Percentiles rank a stretch among this genome's conserved stretches.
phyloP scores from a whole-genome alignment of 2,888 invertebrate species.

The Nymphalis c-album region DNA sequence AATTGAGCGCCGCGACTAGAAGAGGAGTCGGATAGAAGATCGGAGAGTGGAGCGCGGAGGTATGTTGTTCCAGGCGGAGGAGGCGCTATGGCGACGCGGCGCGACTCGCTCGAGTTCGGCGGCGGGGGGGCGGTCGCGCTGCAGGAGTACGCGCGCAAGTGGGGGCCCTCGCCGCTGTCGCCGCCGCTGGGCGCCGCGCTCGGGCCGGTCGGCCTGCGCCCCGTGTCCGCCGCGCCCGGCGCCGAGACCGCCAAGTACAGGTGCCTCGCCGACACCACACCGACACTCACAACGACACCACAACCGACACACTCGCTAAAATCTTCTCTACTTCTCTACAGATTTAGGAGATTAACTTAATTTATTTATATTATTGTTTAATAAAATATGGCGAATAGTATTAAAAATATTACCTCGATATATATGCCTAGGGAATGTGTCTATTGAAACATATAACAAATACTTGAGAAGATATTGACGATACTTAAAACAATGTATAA shows the following conservation, averaged over 20 bases:
- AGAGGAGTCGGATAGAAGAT: slow-evolving; percentile 17
- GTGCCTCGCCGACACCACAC: slow-evolving; percentile 49
- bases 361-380: too few species aligned
- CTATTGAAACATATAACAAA: too few species aligned
- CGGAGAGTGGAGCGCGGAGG: slow-evolving; percentile 44
- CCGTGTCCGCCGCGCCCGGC: slow-evolving; percentile 89
- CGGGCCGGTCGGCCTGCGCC: slow-evolving; percentile 84
- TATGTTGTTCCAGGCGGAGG: slow-evolving; percentile 62
- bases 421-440: too few species aligned
- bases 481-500: background rate
- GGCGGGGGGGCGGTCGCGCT: slow-evolving; percentile 60
- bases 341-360: too few species aligned
- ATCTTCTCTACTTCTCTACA: too few species aligned
- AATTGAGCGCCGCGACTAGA: slow-evolving; percentile 26
- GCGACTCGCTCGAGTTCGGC: slow-evolving; percentile 82
- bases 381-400: too few species aligned
- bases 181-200: slow-evolving; percentile 87
- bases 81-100: slow-evolving; percentile 58
- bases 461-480: background rate
- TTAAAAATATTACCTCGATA: too few species aligned
- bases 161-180: slow-evolving; percentile 83
- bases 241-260: slow-evolving; percentile 92
- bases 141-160: slow-evolving; percentile 81
- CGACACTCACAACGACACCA: background rate
- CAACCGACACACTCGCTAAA: background rate